phyloP scores from a whole-genome alignment of 2,888 invertebrate genomes.

The Romanomermis culicivorax region DNA sequence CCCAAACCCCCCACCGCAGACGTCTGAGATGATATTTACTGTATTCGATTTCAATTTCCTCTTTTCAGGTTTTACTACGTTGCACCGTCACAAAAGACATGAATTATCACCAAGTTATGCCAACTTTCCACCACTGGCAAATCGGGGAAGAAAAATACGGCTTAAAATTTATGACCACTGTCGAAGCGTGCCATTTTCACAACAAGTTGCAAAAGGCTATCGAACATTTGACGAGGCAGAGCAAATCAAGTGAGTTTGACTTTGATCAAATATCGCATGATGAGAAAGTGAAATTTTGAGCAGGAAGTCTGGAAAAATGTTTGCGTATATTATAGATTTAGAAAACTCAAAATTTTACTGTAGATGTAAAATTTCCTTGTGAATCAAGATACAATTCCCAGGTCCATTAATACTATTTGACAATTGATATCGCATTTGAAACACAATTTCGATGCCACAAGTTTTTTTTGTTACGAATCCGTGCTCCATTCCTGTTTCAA shows the following conservation, averaged over 20 bases:
- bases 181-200: conserved; percentile 12
- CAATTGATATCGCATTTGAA: too few relatives aligned
- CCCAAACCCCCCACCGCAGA: too few relatives aligned
- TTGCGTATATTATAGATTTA: background rate
- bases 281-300: background rate
- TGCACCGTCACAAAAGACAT: conserved; percentile 10
- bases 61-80: conserved; percentile 10
- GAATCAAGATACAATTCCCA: too few relatives aligned
- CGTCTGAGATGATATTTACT: too few relatives aligned
- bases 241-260: conserved; percentile 12
- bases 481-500: too few relatives aligned
- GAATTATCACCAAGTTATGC: conserved; percentile 46
- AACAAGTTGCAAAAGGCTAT: conserved; percentile 13
- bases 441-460: too few relatives aligned
- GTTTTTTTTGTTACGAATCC: too few relatives aligned
- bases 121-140: conserved; percentile 93
- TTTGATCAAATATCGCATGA: background rate
- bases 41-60: too few relatives aligned
- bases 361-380: too few relatives aligned
- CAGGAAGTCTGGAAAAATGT: background rate
- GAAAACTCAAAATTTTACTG: background rate
- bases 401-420: too few relatives aligned
- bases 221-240: conserved; percentile 12
- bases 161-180: conserved; percentile 46
- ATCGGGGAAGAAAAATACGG: conserved; percentile 85